A percentile compares a stretch with the other conserved stretches of the same genome.
phyloP scores from a whole-genome alignment of 1,140 invertebrate species.

The Littorina saxatilis region DNA sequence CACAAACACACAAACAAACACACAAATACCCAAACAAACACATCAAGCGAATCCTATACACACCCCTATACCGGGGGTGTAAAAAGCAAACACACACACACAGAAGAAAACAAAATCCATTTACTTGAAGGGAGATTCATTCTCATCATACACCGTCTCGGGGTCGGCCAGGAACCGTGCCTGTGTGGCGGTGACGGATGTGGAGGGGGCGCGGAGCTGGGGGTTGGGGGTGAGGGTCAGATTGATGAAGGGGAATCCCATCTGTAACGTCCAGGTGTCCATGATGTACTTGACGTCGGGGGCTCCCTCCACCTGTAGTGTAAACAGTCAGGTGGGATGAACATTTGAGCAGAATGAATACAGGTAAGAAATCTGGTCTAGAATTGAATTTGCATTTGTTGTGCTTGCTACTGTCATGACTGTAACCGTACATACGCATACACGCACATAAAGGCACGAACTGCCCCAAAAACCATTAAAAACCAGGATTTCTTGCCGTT shows the following conservation, averaged over 20 bases:
- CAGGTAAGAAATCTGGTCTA: no score
- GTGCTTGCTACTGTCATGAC: no score
- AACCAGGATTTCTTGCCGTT: no score
- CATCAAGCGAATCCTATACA: no score
- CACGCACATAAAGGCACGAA: conserved; percentile 18
- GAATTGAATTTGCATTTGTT: no score
- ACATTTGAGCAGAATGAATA: no score
- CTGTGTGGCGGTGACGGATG: conserved; percentile 76
- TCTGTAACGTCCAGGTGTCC: conserved; percentile 74
- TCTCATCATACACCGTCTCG: conserved; percentile 49
- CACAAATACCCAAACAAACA: no score
- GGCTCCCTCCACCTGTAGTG: conserved; percentile 43
- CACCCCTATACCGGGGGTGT: no score
- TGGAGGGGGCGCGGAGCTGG: conserved; percentile 8
- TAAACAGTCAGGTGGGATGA: no score
- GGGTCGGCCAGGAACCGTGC: conserved; percentile 70
- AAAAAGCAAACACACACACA: background rate
- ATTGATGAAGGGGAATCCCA: conserved; percentile 71
- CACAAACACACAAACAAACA: background rate
- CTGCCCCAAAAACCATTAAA: no score
- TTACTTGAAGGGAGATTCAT: conserved; percentile 67
- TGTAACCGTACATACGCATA: background rate
- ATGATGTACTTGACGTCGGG: conserved; percentile 71
- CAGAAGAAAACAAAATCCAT: background rate
- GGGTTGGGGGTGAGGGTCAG: conserved; percentile 45